A percentile compares a stretch with the other conserved stretches of the same genome.
phyloP scores from a whole-genome alignment of 2,888 invertebrate genomes.

The Thymelicus sylvestris region DNA sequence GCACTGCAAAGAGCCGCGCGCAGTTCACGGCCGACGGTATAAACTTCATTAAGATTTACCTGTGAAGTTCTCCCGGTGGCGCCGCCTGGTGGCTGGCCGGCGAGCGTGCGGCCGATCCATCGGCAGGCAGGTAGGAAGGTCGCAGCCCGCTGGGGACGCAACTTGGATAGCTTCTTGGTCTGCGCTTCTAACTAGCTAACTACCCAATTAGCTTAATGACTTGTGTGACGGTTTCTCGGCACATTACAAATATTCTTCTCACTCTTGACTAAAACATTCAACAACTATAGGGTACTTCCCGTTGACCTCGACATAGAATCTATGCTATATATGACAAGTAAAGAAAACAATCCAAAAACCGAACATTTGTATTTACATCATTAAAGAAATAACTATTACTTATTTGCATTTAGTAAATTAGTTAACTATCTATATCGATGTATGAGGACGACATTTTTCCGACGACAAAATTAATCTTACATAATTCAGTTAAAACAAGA shows the following conservation, averaged over 20 bases:
- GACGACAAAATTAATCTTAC: no score
- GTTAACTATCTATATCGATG: no score
- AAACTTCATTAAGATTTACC: not conserved
- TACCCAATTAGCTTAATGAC: not conserved
- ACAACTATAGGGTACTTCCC: no score
- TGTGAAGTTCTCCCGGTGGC: not conserved
- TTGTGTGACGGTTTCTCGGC: not conserved
- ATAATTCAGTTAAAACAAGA: no score
- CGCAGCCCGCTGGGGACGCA: not conserved
- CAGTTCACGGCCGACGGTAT: not conserved
- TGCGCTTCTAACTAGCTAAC: conserved; percentile 1
- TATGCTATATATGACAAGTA: no score
- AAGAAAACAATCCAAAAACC: no score
- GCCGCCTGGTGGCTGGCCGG: not conserved
- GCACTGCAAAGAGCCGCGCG: not conserved
- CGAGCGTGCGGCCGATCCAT: not conserved
- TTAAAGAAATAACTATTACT: no score
- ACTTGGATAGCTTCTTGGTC: conserved; percentile 1
- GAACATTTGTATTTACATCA: no score
- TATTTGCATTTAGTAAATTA: no score
- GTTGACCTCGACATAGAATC: no score
- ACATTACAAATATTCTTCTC: not conserved
- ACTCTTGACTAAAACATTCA: not conserved
- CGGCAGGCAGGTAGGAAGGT: not conserved
- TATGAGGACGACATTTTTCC: no score